Conservation (phyloP, 2,113 vertebrate species). For the Irena cyanogastra region DNA sequence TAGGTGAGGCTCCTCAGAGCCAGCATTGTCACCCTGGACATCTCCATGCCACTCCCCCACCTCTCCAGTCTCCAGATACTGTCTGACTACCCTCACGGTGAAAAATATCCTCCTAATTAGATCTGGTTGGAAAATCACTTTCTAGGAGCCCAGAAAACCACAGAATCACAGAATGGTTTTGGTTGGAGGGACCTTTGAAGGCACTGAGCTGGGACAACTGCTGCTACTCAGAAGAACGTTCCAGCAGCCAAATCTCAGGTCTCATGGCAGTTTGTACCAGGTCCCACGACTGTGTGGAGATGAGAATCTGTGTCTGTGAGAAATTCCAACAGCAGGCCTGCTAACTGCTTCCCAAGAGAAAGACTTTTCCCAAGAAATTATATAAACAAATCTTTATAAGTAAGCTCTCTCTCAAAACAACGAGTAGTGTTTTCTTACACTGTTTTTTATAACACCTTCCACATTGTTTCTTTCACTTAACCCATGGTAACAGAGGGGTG, state of each 20-base stretch:
- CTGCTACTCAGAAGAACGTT: neutral
- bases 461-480: too few species aligned
- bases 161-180: neutral
- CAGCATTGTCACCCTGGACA: neutral
- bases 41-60: neutral
- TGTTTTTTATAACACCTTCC: too few species aligned
- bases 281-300: fast-evolving
- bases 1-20: neutral
- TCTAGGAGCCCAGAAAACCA: neutral
- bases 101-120: neutral
- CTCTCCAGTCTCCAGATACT: neutral
- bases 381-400: too few species aligned
- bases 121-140: neutral
- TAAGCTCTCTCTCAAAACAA: too few species aligned
- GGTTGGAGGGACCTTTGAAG: neutral
- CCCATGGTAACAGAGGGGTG: too few species aligned
- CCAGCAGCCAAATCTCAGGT: neutral
- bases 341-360: too few species aligned
- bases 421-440: too few species aligned
- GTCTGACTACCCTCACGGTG: fast-evolving
- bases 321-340: too few species aligned
- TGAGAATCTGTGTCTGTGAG: too few species aligned
- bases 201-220: neutral
- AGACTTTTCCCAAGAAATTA: too few species aligned
- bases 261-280: neutral